Evolutionary conservation across 2,888 invertebrate species (phyloP), one percentile per base, ranked within the genome.

Genomic region (Metacarcinus magister): DNA sequence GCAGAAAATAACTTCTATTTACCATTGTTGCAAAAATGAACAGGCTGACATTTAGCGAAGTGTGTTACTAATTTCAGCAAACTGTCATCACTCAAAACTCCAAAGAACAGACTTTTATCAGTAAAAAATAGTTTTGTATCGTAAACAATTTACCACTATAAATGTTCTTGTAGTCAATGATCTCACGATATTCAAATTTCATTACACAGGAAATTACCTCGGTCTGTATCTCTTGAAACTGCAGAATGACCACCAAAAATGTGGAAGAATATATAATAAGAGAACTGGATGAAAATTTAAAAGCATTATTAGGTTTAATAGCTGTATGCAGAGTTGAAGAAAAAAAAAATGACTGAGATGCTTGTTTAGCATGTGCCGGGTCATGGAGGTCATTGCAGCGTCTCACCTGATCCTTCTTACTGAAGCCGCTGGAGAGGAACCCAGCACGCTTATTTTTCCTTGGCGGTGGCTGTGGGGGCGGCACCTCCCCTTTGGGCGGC

Each of bases 401-500:
- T 19, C 95, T 46, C 91, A 96, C 96, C 96, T 96, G 96, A 44
- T 96, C 96, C 67, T 95, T 96, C 92, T 93, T 96, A 46, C 43
- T 89, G 95, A 96, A 96, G 39, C 60, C 10, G 90, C 60, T 95
- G 90, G 97, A 97, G 97, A 97, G 97, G 91, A 97, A 97, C 97
- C 97, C 97, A 97, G 97, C 97, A 96, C 98, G 97, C 97, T 98
- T 98, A 97, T 98, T 98, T 97, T 98, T 97, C 97, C 98, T 97
- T 0, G 98, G 98, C 0, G 98, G 98, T 87, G 98, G 98, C 82
- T 98, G 98, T 2, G 98, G 98, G 97, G 97, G 98, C 4, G 98
- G 98, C 13, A 97, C 97, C 97, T 98, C 98, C 97, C 98, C 98
- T 97, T 98, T 98, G 0, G 98, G 98, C 28, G 98, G 98, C 97